Base-by-base conservation (phyloP, 2,113 vertebrate species). In the Gobius niger region DNA sequence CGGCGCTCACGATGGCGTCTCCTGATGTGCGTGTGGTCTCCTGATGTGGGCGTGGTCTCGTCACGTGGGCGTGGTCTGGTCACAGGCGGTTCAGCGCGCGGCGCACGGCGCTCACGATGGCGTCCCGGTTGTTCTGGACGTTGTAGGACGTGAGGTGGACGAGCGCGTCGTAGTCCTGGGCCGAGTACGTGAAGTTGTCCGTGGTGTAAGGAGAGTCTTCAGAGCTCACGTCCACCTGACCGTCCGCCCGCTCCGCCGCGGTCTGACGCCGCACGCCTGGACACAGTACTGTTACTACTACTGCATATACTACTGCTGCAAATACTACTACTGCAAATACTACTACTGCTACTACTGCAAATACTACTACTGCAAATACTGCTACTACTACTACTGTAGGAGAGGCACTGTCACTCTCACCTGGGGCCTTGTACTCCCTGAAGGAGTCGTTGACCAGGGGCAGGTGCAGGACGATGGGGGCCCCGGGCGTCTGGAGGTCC, bases 391-490 rank as follows among this genome's bases (percentile, higher is more conserved):
- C 24, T 2, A 24, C 24, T 24, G n/a, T n/a, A n/a, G n/a, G n/a
- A n/a, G n/a, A n/a, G n/a, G n/a, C n/a, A n/a, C n/a, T n/a, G n/a
- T n/a, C n/a, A n/a, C n/a, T n/a, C 41, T 62, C 7, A 46, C 60
- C 60, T 18, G 42, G 42, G 6, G 42, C n/a, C 41, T 46, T 63
- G 60, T 44, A 12, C 4, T 63, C n/a, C 4, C 9, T 63, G 42
- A 12, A 63, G 42, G 60, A 18, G 9, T 11, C 44, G 16, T 63
- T 63, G 42, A 63, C 60, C 41, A 63, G 41, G n/a, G 60, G 60
- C 40, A 63, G 41, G 16, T 13, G 42, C 9, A 63, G 42, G 3
- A 63, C 60, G 44, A 63, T 63, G 60, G 60, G 60, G n/a, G 60
- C 60, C 16, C 1, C 13, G n/a, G 60, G 60, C 7, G 16, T 10